phyloP scores from a whole-genome alignment of 2,797 vertebrate species.

The Artibeus jamaicensis region DNA sequence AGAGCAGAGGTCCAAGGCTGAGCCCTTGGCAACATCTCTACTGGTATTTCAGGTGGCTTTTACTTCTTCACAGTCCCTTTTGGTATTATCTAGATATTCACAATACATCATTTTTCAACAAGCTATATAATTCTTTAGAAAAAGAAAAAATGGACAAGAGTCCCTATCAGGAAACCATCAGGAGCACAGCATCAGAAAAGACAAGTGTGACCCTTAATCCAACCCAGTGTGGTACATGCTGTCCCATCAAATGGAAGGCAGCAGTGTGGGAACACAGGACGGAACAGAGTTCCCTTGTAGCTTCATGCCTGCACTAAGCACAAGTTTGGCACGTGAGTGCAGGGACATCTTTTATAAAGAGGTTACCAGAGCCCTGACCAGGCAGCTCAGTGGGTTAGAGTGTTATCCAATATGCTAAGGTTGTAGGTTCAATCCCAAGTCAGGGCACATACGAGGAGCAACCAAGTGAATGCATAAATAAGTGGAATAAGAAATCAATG shows the following conservation, averaged over 20 bases:
- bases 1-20: not conserved
- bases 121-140: not conserved
- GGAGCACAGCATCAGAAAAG: not conserved
- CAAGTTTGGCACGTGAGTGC: not conserved
- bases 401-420: not conserved
- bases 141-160: not conserved
- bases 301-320: not conserved
- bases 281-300: not conserved
- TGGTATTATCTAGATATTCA: not conserved
- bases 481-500: not conserved
- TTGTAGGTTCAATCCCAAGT: not conserved
- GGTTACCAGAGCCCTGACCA: too few species aligned
- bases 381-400: not conserved
- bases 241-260: not conserved
- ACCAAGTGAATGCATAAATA: not conserved
- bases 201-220: not conserved
- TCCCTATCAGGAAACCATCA: not conserved
- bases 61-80: conserved; percentile 8
- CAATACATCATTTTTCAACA: not conserved
- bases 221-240: not conserved
- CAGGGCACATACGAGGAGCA: not conserved
- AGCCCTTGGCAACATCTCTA: not conserved
- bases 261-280: not conserved
- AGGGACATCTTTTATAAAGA: not conserved
- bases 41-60: not conserved